Base-by-base conservation (phyloP, 2,113 vertebrate species). In the Plestiodon gilberti region DNA sequence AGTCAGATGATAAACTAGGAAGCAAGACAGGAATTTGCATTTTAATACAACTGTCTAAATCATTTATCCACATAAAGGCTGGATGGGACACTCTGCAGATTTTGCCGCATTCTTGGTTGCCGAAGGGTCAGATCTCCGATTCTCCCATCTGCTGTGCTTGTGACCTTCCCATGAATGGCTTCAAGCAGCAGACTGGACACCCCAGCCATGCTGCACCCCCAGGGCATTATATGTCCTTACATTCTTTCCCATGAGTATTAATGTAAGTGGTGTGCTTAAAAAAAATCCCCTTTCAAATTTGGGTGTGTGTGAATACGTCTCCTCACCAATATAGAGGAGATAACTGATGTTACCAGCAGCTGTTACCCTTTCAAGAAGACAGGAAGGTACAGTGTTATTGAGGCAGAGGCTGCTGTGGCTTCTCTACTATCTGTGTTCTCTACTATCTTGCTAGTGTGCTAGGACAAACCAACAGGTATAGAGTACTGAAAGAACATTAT, bases 11-110 rank as follows among this genome's bases (percentile, higher is more conserved):
- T 97, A 97, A 97, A 98, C 96, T 97, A 97, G 98, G 96, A 95
- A 97, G 96, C 94, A 92, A 86, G 96, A 95, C 96, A 95, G 94
- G 95, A 98, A 98, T 98, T 98, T 97, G 97, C 97, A 98, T 97
- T 98, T 98, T 98, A 98, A 98, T 97, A 96, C 95, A 97, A 95
- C 94, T 96, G 96, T 97, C 96, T 92, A 93, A 97, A 95, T 96
- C 96, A 87, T 87, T 96, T 95, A 95, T 70, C 84, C 92, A 70
- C 78, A 71, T 70, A 0, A 0, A 11, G 57, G 89, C 91, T n/a
- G 93, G 93, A 95, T 88, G 59, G 90, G 89, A 71, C 87, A 78
- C 78, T 65, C 40, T 62, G 86, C 86, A 38, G 0, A 1, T 62
- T 11, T 88, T 65, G 73, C 85, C 11, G 75, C 1, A 0, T 1